Evolutionary conservation across 1,140 invertebrate genomes (phyloP).

Genomic region (Bilobella aurantiaca): DNA sequence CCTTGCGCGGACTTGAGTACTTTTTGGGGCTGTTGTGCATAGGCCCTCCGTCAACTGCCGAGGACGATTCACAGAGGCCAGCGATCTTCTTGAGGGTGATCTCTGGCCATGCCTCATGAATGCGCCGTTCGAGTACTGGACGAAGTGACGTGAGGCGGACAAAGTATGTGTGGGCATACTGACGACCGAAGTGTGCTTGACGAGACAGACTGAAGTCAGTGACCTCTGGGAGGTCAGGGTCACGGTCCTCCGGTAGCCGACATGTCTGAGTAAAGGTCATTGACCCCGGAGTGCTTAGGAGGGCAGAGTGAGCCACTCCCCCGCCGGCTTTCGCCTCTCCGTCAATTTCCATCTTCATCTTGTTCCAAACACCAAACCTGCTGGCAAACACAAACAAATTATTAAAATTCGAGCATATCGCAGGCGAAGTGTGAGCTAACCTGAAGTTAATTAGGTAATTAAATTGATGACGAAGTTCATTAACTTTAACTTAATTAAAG

Average conservation of each 20-base stretch:
- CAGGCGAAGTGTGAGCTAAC: too few species aligned
- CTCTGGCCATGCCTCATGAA: constrained; percentile 13
- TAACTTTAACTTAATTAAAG: too few species aligned
- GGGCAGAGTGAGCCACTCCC: not conserved
- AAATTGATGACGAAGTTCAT: too few species aligned
- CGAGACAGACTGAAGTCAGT: not conserved
- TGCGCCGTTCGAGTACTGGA: constrained; percentile 16
- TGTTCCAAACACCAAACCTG: too few species aligned
- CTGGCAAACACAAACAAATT: too few species aligned
- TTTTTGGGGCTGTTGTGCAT: not conserved
- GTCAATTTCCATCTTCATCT: not conserved
- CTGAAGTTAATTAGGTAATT: too few species aligned
- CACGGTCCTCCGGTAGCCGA: not conserved
- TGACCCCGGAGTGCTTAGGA: not conserved
- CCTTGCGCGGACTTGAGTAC: not conserved
- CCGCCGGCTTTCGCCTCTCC: not conserved
- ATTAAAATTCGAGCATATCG: too few species aligned
- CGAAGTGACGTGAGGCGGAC: constrained; percentile 10
- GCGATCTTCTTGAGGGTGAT: constrained; percentile 26
- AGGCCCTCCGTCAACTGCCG: not conserved
- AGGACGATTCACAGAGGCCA: constrained; percentile 21
- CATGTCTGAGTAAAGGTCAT: not conserved
- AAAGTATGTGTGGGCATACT: constrained; percentile 27
- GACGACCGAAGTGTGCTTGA: not conserved
- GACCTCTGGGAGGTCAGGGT: not conserved